A percentile compares a stretch with the other conserved stretches of the same genome.
These are phyloP conservation scores for Benthosema pterotum DNA, from an alignment of 2,797 vertebrate species.

Conservation along the genomic window DNA sequence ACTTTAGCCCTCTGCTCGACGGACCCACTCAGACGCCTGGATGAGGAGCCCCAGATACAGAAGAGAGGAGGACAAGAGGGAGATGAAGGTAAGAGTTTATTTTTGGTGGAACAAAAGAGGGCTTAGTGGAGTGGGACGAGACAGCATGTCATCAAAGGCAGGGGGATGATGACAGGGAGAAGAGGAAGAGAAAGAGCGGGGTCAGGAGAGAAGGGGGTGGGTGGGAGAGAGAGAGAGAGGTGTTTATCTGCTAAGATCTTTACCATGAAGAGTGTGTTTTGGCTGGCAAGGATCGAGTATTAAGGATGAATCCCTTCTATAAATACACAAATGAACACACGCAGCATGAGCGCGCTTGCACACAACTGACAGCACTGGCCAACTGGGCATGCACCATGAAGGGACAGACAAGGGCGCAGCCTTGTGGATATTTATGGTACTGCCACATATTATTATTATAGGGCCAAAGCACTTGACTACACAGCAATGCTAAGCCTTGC, in stretches of 20 bases:
- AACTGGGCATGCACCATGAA: too few relatives aligned
- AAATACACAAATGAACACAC: not conserved
- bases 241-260: constrained; percentile 28
- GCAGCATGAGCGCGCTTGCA: too few relatives aligned
- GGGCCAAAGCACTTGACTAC: too few relatives aligned
- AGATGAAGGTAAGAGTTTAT: constrained; percentile 36
- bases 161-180: constrained; percentile 30
- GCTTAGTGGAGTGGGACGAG: constrained; percentile 28
- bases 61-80: constrained; percentile 11
- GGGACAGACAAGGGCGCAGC: too few relatives aligned
- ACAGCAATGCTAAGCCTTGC: too few relatives aligned
- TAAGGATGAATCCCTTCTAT: not conserved
- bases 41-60: not conserved
- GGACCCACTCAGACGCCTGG: not conserved
- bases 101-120: constrained; percentile 51
- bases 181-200: too few relatives aligned
- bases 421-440: too few relatives aligned
- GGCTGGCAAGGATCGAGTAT: not conserved
- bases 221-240: not conserved
- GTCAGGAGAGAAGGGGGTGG: too few relatives aligned
- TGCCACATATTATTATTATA: too few relatives aligned
- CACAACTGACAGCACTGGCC: too few relatives aligned
- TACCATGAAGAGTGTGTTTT: constrained; percentile 20
- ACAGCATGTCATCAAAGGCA: constrained; percentile 52
- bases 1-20: not conserved